phyloP scores from a whole-genome alignment of 2,113 vertebrate species.

The Anas platyrhynchos region DNA sequence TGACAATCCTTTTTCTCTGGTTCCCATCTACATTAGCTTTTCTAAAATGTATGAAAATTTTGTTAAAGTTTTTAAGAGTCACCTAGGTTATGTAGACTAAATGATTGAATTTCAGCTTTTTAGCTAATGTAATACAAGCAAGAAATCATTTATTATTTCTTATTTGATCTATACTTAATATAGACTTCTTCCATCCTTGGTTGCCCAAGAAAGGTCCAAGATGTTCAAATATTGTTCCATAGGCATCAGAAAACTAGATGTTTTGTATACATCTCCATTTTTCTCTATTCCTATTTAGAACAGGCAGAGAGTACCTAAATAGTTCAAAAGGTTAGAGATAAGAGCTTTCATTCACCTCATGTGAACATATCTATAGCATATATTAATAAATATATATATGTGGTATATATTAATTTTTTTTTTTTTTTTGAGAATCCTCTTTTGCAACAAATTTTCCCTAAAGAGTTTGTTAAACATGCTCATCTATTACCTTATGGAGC shows the following conservation, averaged over 20 bases:
- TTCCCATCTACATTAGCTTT: neutral
- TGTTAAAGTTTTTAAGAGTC: rapidly evolving
- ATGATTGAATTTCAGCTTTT: neutral
- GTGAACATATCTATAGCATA: neutral
- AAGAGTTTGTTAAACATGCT: neutral
- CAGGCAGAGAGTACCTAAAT: neutral
- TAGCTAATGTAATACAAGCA: neutral
- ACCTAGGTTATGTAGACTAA: neutral
- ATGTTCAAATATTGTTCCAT: neutral
- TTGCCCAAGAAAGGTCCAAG: neutral
- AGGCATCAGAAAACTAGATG: neutral
- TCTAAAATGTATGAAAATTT: neutral
- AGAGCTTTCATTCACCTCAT: neutral
- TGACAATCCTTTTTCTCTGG: neutral
- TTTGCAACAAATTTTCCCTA: neutral
- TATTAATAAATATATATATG: neutral
- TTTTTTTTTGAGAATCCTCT: neutral
- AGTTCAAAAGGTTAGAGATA: neutral
- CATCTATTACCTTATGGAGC: neutral
- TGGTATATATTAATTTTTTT: neutral
- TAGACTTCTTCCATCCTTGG: neutral
- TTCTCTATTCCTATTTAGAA: neutral
- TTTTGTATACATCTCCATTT: neutral
- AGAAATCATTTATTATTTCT: neutral
- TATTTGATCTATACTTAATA: neutral